Base-by-base conservation (phyloP, 2,888 invertebrate species). In the Dicyrtoma fusca region DNA sequence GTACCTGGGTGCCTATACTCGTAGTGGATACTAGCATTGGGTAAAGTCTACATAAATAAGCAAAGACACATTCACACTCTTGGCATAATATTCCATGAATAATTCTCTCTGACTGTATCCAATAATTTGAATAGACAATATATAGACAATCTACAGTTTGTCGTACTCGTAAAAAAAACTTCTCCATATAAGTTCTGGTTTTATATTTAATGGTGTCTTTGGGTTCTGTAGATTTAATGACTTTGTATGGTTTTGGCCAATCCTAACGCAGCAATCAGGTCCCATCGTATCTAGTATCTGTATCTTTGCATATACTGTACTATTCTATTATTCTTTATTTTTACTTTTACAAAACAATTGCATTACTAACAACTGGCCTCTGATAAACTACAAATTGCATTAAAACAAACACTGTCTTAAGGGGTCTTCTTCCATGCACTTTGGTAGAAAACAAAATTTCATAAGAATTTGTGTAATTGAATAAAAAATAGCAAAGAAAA, bases 171-270 rank as follows among this genome's bases (percentile, higher is more conserved):
- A 55, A 55, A 55, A n/a, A 34, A 34, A 34, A 34, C 34, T 34
- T 5, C n/a, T 3, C 34, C 34, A 34, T 34, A 34, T 34, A 34
- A 49, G 4, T 8, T 19, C 23, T 21, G 21, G 3, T 8, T 14
- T 55, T 4, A 49, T 11, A 25, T 55, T 19, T 19, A 19, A 21
- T 55, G 55, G 21, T 55, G 19, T 55, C 55, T 55, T 25, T 34
- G 34, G 34, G 8, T n/a, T n/a, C n/a, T 34, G 34, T 34, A 21
- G 25, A 55, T 55, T 55, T 55, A 55, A 55, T 55, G 55, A 55
- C 55, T 55, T 55, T 13, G 21, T 55, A 21, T 55, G 55, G 21
- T 23, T n/a, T 23, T 10, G 21, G 23, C 55, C 55, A 55, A 55
- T 25, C 49, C 34, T 34, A 34, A 34, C 34, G 3, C 4, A 34